Conservation (phyloP, 37 sponge, comb jelly and placozoan species). For the Tethya wilhelma region DNA sequence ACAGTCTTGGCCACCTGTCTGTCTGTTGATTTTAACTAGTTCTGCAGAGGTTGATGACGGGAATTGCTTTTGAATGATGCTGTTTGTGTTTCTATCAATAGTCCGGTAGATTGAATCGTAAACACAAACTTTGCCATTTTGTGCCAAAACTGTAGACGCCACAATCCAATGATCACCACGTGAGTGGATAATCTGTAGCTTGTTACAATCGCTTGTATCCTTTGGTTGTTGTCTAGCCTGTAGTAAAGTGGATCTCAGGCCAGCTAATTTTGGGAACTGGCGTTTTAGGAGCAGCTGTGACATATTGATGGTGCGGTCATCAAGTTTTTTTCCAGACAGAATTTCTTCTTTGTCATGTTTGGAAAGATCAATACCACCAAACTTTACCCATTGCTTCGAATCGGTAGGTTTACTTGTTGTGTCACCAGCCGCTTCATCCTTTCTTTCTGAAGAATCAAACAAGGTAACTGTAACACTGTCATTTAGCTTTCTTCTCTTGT, state of each 20-base stretch:
- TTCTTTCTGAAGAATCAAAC: no score
- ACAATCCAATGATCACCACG: conserved; percentile 57
- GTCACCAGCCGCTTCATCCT: no score
- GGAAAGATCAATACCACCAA: conserved; percentile 14
- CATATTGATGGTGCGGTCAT: conserved; percentile 26
- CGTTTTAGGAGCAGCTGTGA: conserved; percentile 14
- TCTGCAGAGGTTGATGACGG: not conserved
- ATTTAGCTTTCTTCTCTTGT: no score
- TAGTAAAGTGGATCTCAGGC: conserved; percentile 12
- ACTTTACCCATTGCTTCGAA: not conserved
- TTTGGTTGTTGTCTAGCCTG: conserved; percentile 13
- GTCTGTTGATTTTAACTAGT: no score
- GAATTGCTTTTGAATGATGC: conserved; percentile 18
- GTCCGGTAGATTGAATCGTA: conserved; percentile 29
- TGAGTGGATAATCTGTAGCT: conserved; percentile 23
- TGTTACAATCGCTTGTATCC: not conserved
- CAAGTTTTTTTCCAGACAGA: conserved; percentile 20
- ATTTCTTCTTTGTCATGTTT: conserved; percentile 17
- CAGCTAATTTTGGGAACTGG: conserved; percentile 21
- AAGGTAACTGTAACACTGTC: no score
- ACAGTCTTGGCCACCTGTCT: conserved; percentile 10
- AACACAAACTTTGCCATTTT: not conserved
- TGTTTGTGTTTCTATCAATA: conserved; percentile 24
- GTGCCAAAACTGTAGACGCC: conserved; percentile 12
- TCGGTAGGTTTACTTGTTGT: no score